A percentile compares a stretch with the other conserved stretches of the same genome.
Evolutionary conservation across 2,888 invertebrate genomes (phyloP).

Genomic region (Brachynemurus nebulosus): DNA sequence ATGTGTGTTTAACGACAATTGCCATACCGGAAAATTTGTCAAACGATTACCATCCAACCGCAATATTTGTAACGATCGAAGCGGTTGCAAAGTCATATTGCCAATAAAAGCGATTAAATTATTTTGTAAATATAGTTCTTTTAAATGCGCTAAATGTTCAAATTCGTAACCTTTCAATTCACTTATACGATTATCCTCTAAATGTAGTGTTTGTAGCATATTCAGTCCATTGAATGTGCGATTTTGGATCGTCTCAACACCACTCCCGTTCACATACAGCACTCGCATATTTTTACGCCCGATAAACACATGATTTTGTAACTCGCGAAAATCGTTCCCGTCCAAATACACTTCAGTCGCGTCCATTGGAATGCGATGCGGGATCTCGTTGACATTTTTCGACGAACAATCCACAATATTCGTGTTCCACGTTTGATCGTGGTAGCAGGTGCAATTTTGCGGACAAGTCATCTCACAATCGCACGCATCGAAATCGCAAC

Average conservation of each 20-base stretch:
- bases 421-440: constrained; percentile 86
- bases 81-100: constrained; percentile 63
- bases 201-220: constrained; percentile 62
- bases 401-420: constrained; percentile 86
- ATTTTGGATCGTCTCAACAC: constrained; percentile 73
- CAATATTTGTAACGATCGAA: constrained; percentile 65
- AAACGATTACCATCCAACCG: constrained; percentile 75
- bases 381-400: constrained; percentile 62
- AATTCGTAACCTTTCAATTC: constrained; percentile 75
- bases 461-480: constrained; percentile 97
- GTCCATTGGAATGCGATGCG: constrained; percentile 82
- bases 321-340: constrained; percentile 71
- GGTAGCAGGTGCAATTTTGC: constrained; percentile 84
- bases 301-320: constrained; percentile 79
- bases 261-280: constrained; percentile 73
- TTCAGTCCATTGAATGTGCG: constrained; percentile 79
- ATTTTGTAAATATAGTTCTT: constrained; percentile 74
- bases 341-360: constrained; percentile 87
- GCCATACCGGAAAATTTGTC: constrained; percentile 67
- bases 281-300: constrained; percentile 80
- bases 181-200: constrained; percentile 72
- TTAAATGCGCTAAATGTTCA: constrained; percentile 61
- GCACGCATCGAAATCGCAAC: constrained; percentile 92
- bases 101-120: constrained; percentile 67
- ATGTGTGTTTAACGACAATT: constrained; percentile 49